A percentile compares a stretch with the other conserved stretches of the same genome.
Evolutionary conservation across 1,140 invertebrate genomes (phyloP).

Genomic region (Brachionus sp.): DNA sequence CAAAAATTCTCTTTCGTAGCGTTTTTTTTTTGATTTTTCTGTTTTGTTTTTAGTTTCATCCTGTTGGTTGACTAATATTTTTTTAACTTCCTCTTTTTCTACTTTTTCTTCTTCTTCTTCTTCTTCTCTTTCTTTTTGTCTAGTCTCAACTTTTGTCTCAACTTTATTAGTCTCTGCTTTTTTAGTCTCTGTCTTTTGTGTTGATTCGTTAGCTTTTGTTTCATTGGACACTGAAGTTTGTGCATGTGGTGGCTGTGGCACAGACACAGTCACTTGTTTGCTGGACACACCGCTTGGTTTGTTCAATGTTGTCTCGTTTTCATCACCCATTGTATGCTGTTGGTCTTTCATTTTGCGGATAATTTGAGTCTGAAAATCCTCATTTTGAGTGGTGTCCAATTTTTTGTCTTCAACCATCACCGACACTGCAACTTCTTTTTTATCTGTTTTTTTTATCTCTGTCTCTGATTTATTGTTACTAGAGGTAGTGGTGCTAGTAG

Average conservation of each 20-base stretch:
- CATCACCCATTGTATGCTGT: not conserved
- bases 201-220: no score
- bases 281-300: not conserved
- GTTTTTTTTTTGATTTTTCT: not conserved
- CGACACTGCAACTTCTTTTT: not conserved
- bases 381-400: not conserved
- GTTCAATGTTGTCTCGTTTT: not conserved
- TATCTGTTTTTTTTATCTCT: no score
- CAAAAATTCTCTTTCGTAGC: slow-evolving; percentile 7
- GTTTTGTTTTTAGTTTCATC: not conserved
- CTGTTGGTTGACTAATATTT: not conserved
- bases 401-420: not conserved
- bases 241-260: not conserved
- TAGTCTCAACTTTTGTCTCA: no score
- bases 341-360: not conserved
- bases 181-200: no score
- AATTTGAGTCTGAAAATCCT: not conserved
- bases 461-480: no score
- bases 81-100: not conserved
- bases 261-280: slow-evolving; percentile 21
- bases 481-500: not conserved
- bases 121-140: no score
- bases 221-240: no score
- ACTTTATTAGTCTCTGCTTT: no score
- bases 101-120: not conserved